Percentiles rank a stretch among this genome's conserved stretches.
These are phyloP conservation scores for Apamea epomidion DNA, from an alignment of 2,888 invertebrate species.

Conservation along the genomic window DNA sequence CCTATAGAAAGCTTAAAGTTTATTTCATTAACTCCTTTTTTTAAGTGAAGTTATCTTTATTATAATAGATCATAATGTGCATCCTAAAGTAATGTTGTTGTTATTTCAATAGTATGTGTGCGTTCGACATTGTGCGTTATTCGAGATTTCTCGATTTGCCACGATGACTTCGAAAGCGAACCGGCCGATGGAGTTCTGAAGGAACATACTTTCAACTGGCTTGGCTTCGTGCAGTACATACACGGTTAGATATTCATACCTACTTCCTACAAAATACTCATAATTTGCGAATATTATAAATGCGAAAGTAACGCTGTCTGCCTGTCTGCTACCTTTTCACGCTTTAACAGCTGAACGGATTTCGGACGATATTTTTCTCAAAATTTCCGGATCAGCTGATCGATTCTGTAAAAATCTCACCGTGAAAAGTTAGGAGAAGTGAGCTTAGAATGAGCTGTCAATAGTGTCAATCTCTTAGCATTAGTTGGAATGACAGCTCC, in stretches of 20 bases:
- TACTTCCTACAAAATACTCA: background rate
- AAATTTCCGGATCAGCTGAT: background rate
- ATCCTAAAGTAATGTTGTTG: constrained; percentile 5
- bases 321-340: background rate
- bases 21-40: background rate
- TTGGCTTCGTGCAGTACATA: constrained; percentile 82
- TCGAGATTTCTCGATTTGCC: constrained; percentile 80
- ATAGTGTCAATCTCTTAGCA: too few relatives aligned
- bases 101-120: constrained; percentile 63
- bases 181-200: constrained; percentile 82
- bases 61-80: background rate
- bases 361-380: background rate
- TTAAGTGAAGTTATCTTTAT: background rate
- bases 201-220: constrained; percentile 81
- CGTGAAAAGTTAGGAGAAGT: too few relatives aligned
- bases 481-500: too few relatives aligned
- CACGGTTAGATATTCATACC: constrained; percentile 76
- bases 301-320: background rate
- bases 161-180: constrained; percentile 80
- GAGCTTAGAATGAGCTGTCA: too few relatives aligned
- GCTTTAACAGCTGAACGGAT: background rate
- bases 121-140: constrained; percentile 59
- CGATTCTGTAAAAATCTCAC: too few relatives aligned
- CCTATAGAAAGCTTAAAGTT: background rate
- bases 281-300: background rate